Evolutionary conservation across 2,797 vertebrate genomes (phyloP), one percentile per base, ranked within the genome.

Genomic region (Sebastolobus altivelis): DNA sequence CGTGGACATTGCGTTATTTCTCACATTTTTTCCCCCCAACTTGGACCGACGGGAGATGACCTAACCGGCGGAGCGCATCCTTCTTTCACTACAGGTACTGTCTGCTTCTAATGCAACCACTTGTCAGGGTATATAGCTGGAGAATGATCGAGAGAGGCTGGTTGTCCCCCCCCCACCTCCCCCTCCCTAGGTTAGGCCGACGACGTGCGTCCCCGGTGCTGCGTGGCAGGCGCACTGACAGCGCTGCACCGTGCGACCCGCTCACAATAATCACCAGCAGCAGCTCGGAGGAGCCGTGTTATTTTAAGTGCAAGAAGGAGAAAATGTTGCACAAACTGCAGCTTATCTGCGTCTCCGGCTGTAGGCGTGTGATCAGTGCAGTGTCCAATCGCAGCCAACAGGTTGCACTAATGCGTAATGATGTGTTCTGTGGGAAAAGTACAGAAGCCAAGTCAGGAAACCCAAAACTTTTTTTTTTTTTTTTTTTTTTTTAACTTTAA

Each of bases 341-440:
- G 59, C 60, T 84, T 56, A 61, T 75, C 20, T 18, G 40, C 40
- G 16, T 67, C 18, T 20, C 27, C 38, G 11, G 22, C 29, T 73
- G 74, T 16, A 78, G 81, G 63, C 62, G 73, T 89, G 82, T 33
- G 80, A 66, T 20, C 76, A 9, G 54, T 92, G 94, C 89, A 95
- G 61, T 95, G 86, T 83, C 88, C 22, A 8, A 5, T 54, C 7
- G 56, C 61, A 81, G 75, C 93, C 95, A 95, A 95, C 94, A 96
- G 95, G 95, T 95, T 93, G 94, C 94, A 94, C 91, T 93, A 88
- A 91, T 76, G 82, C 79, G 86, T 79, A 6, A 71, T 27, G 38
- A 8, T 31, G 73, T 55, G 52, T 13, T 71, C 10, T 13, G 31
- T 59, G 8, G 75, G 14, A 68, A 80, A 86, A 87, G 81, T 83